Evolutionary conservation across 1,140 invertebrate species (phyloP), one percentile per base, ranked within the genome.

Genomic region (Apis dorsata): DNA sequence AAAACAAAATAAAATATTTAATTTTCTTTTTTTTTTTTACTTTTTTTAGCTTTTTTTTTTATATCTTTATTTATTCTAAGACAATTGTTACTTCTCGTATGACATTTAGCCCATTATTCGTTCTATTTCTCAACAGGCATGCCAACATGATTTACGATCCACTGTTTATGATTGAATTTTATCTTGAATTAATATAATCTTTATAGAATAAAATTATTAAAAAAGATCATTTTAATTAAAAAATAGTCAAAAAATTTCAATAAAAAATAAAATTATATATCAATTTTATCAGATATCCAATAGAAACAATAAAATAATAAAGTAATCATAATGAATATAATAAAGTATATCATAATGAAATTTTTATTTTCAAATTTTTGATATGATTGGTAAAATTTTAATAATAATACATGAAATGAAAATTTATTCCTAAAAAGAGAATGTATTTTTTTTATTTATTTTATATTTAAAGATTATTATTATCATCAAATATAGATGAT

Each of bases 41-140:
- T 24, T 60, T 51, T 17, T 34, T 76, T 59, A 44, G n/a, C 10
- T 55, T 9, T n/a, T 17, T 53, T 17, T 62, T 49, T 51, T 53
- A 1, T 68, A 60, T n/a, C 53, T 60, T 19, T 10, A 69, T 15
- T 4, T 8, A 9, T 63, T 66, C 62, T n/a, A 66, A 77, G 24
- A 66, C 17, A 34, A 15, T n/a, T 51, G 49, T 66, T 24, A 51
- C 55, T 77, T 51, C n/a, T 66, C 51, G 24, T 24, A n/a, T 55
- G 62, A 65, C 74, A 53, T 65, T 53, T 49, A 17, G 53, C 44
- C 10, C 44, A 63, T 75, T 7, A 8, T 51, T 75, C n/a, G n/a
- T 44, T 28, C 73, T 75, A 63, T 63, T 63, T 75, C 73, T 11
- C 73, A 51, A 75, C 49, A 77, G 19, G 28, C 44, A 11, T 53